Conservation (phyloP, 2,888 invertebrate genomes). For the Xestia xanthographa region DNA sequence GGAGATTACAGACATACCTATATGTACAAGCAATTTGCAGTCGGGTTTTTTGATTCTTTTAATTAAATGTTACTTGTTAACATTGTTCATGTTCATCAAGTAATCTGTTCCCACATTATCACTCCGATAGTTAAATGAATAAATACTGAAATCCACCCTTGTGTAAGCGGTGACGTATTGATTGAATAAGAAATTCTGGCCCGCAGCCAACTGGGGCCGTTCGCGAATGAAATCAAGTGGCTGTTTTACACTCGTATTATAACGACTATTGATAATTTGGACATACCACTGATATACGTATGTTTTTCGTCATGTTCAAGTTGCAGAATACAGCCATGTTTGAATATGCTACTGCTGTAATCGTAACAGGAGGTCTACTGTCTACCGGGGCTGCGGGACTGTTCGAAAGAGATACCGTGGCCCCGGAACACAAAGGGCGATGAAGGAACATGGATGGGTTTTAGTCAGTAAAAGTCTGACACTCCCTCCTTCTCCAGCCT, state of each 20-base stretch:
- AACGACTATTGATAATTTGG: conserved; percentile 53
- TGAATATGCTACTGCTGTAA: no score
- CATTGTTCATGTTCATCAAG: no score
- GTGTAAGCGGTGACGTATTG: conserved; percentile 67
- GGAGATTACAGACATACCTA: no score
- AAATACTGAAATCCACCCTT: conserved; percentile 19
- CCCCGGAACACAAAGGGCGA: no score
- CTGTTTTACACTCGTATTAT: conserved; percentile 69
- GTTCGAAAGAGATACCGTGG: no score
- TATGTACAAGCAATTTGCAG: no score
- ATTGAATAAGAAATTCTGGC: conserved; percentile 75
- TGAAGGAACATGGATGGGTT: no score
- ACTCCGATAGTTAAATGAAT: background rate
- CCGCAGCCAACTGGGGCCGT: conserved; percentile 65
- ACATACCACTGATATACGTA: conserved; percentile 13
- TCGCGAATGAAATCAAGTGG: conserved; percentile 71
- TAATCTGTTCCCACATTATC: background rate
- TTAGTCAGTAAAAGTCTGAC: no score
- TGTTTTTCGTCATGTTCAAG: conserved; percentile 1
- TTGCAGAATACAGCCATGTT: conserved; percentile 9
- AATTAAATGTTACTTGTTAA: background rate
- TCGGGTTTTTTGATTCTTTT: no score
- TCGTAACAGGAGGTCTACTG: no score
- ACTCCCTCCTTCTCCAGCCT: no score
- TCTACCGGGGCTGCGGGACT: no score